Evolutionary conservation across 2,797 vertebrate genomes (phyloP), one percentile per base, ranked within the genome.

Genomic region (Melanotaenia nigrans): DNA sequence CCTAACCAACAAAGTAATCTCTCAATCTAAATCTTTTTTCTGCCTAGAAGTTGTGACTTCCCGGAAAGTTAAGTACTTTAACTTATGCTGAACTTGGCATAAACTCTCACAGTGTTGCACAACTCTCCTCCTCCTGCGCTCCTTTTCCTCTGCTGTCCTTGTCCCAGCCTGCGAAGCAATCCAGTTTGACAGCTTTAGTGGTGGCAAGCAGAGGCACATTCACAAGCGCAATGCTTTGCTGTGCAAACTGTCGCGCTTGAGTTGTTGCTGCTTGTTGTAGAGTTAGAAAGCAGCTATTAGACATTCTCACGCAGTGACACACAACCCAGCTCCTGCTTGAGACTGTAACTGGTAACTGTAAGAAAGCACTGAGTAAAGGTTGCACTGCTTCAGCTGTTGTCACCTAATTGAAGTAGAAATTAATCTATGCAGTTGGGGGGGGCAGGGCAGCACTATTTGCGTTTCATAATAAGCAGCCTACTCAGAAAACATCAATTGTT

Each of bases 181-280:
- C 88, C 82, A 86, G 92, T 92, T 84, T 82, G 84, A 91, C 90
- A 73, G 87, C 90, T 90, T 91, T 66, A 78, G 81, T 76, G 82
- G 74, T 20, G 35, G 81, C 89, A 88, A 81, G 85, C 86, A 79
- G 81, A 79, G 88, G 76, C 90, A 85, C 78, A 89, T 90, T 85
- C 68, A 71, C 42, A 53, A 71, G 45, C 45, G 68, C 30, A 36
- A 14, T 1, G 8, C 62, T 64, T 12, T 36, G 32, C 69, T 68
- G 65, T 68, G 61, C 76, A 74, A 86, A 79, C 83, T 79, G 72
- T 75, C 76, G 69, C 59, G 47, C 61, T 62, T 71, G 20, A 65
- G 28, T 45, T 35, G 47, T 54, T n/a, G 45, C 58, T 24, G 61
- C 73, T 51, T 20, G 47, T 33, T 38, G 33, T 10, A 56, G 47